A percentile compares a stretch with the other conserved stretches of the same genome.
Conservation (phyloP, 2,113 vertebrate genomes). For the Pheucticus melanocephalus region DNA sequence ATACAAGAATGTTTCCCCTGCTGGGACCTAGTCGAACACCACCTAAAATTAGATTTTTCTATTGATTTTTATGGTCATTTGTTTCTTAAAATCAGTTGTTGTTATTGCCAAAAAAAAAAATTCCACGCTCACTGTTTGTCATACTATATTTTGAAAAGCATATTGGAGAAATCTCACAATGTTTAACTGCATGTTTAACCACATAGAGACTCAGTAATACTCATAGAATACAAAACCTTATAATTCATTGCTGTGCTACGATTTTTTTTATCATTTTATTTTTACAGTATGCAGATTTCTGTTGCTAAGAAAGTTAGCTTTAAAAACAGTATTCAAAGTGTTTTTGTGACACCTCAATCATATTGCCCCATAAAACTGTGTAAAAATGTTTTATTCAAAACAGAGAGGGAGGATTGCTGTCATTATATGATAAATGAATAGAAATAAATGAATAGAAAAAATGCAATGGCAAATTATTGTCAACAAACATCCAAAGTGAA, state of each 20-base stretch:
- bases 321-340: background rate
- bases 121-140: background rate
- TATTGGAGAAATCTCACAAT: background rate
- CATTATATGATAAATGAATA: background rate
- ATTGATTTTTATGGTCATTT: background rate
- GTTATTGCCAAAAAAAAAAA: background rate
- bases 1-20: background rate
- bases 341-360: background rate
- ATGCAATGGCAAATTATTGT: background rate
- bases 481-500: background rate
- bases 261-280: background rate
- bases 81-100: background rate
- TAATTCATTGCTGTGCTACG: background rate
- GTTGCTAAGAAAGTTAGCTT: background rate
- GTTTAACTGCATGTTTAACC: background rate
- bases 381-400: background rate
- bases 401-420: background rate
- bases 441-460: background rate
- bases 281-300: background rate
- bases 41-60: background rate
- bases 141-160: background rate
- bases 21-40: background rate
- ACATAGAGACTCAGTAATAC: background rate
- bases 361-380: background rate
- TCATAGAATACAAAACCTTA: background rate